Evolutionary conservation across 2,113 vertebrate genomes (phyloP).

Genomic region (Gila orcuttii): DNA sequence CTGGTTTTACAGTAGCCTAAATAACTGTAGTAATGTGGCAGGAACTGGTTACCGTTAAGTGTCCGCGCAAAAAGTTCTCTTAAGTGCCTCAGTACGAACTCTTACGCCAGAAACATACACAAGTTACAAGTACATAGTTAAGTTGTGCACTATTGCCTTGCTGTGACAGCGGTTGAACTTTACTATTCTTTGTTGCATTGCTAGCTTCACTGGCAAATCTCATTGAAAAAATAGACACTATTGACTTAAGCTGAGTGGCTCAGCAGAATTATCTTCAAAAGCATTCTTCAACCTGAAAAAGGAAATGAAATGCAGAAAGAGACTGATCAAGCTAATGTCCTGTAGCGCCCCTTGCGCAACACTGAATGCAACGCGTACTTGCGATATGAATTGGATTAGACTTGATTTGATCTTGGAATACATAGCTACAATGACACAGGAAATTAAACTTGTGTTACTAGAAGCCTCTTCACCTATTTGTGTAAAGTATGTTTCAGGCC

Average conservation of each 20-base stretch:
- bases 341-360: neutral
- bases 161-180: no score
- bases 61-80: neutral
- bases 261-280: neutral
- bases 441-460: neutral
- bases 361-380: neutral
- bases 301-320: neutral
- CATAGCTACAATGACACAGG: neutral
- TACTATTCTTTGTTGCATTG: no score
- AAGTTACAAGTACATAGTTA: neutral
- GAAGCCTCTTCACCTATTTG: neutral
- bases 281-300: neutral
- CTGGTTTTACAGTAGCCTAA: neutral
- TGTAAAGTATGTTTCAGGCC: conserved; percentile 3
- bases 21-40: neutral
- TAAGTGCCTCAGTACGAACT: neutral
- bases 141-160: no score
- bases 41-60: neutral
- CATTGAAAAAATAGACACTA: no score
- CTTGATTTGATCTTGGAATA: neutral
- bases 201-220: no score
- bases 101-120: neutral
- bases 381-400: neutral
- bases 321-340: neutral
- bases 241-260: no score